These are phyloP conservation scores for Axinella damicornis DNA, from an alignment of 37 sponge, comb jelly and placozoan genomes.

Conservation along the genomic window DNA sequence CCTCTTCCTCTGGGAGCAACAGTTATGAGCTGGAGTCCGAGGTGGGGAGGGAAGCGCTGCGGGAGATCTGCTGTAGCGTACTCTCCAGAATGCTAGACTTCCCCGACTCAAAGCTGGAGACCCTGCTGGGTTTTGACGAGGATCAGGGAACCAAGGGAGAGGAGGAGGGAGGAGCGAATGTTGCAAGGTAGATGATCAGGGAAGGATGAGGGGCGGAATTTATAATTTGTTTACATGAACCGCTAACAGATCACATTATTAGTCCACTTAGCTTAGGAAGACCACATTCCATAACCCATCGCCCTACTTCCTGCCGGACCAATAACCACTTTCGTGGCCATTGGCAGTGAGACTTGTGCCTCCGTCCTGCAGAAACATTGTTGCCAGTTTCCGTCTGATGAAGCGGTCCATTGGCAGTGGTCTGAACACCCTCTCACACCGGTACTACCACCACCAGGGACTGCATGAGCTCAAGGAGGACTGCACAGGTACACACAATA, in stretches of 20 bases:
- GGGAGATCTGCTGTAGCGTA: constrained; percentile 76
- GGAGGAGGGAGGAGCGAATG: constrained; percentile 31
- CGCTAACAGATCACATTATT: neutral
- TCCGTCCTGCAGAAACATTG: constrained; percentile 56
- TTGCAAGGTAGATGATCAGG: constrained; percentile 79
- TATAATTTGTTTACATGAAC: no score
- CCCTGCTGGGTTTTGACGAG: constrained; percentile 55
- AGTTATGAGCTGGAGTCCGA: constrained; percentile 77
- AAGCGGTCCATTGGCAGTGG: constrained; percentile 48
- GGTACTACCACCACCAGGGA: constrained; percentile 5
- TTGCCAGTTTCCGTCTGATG: constrained; percentile 37
- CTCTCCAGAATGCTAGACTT: constrained; percentile 77
- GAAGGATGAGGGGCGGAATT: no score
- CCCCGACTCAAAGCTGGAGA: constrained; percentile 69
- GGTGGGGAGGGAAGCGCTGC: constrained; percentile 70
- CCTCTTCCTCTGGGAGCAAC: constrained; percentile 36
- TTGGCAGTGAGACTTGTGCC: no score
- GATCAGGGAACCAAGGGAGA: constrained; percentile 11
- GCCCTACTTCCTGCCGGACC: no score
- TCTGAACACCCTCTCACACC: constrained; percentile 37
- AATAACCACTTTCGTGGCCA: no score
- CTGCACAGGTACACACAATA: no score
- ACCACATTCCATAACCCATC: no score
- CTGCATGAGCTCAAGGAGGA: neutral
- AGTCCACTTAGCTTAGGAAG: no score